A percentile compares a stretch with the other conserved stretches of the same genome.
Conservation (phyloP, 2,113 vertebrate species). For the Clarias batrachus region DNA sequence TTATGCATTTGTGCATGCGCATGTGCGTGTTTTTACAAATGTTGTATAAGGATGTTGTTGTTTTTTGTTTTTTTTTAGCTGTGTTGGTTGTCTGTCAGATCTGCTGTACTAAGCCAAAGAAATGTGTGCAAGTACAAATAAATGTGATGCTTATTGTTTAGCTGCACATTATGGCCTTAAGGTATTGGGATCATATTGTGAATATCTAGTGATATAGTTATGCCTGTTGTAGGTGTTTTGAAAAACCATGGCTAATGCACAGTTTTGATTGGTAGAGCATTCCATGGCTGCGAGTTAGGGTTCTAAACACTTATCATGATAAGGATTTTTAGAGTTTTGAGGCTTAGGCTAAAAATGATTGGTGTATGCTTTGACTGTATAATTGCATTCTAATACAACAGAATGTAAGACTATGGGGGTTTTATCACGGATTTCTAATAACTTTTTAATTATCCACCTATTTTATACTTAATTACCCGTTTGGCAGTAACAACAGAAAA, state of each 20-base stretch:
- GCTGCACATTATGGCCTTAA: background rate
- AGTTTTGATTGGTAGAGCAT: background rate
- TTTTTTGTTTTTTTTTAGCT: background rate
- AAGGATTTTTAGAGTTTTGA: background rate
- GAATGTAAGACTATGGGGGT: background rate
- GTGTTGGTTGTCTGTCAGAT: background rate
- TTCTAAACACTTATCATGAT: background rate
- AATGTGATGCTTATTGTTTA: background rate
- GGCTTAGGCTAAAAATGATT: background rate
- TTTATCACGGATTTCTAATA: background rate
- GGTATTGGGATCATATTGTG: background rate
- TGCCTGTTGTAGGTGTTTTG: background rate
- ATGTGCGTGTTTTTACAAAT: background rate
- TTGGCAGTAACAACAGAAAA: background rate
- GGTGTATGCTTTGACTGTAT: background rate
- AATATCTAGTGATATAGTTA: background rate
- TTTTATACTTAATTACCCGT: background rate
- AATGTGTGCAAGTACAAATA: background rate
- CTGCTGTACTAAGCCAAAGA: conserved; percentile 3
- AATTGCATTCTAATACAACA: background rate
- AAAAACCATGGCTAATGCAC: background rate
- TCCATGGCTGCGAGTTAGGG: background rate
- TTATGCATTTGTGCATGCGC: conserved; percentile 21
- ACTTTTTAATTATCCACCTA: background rate
- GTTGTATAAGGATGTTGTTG: background rate